These are phyloP conservation scores for Orientallactaga sibirica DNA, from an alignment of 2,797 vertebrate genomes.

Conservation along the genomic window DNA sequence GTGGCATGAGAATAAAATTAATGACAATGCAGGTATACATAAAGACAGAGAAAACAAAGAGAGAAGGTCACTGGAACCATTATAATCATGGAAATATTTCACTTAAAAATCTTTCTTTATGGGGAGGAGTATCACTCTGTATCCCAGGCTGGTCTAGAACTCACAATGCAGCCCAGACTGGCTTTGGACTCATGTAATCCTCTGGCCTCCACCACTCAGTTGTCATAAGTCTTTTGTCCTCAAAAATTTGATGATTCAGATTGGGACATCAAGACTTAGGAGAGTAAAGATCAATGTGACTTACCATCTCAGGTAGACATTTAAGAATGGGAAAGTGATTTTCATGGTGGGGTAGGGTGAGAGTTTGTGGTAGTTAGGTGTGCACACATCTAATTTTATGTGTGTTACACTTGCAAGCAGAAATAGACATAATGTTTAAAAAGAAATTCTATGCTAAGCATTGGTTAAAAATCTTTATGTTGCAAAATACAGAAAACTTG, in stretches of 20 bases:
- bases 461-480: background rate
- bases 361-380: rapidly evolving
- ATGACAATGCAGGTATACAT: background rate
- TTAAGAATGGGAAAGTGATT: background rate
- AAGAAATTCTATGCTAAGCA: background rate
- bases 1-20: conserved; percentile 3
- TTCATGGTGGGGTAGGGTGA: background rate
- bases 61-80: background rate
- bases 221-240: rapidly evolving
- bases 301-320: background rate
- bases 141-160: background rate
- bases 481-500: background rate
- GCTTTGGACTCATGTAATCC: background rate
- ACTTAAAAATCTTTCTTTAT: background rate
- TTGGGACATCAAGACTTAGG: conserved; percentile 27
- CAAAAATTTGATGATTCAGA: background rate
- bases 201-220: background rate
- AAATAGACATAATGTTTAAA: background rate
- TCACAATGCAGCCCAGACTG: background rate
- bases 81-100: background rate
- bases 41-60: conserved; percentile 8
- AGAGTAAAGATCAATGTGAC: background rate
- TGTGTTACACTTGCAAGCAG: background rate
- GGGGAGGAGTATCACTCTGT: too few relatives aligned
- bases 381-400: background rate